These are phyloP conservation scores for Tetheella fluctuosa DNA, from an alignment of 2,888 invertebrate species.

Conservation along the genomic window DNA sequence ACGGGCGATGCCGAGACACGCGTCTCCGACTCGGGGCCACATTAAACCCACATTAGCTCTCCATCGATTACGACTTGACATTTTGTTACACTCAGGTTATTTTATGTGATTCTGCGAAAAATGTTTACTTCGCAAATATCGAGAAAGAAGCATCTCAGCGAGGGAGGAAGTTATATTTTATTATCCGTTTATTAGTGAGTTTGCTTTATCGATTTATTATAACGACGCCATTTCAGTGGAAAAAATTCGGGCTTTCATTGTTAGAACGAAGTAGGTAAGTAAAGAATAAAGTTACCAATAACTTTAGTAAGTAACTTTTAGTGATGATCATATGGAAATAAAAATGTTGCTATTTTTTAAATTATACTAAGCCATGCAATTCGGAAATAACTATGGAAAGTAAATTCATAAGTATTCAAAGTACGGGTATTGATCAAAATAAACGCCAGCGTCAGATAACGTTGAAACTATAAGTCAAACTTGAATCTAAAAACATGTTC, in stretches of 20 bases:
- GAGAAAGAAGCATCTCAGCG: constrained; percentile 5
- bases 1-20: constrained; percentile 69
- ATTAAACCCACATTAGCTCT: constrained; percentile 77
- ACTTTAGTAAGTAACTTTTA: neutral
- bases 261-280: neutral
- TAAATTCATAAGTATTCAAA: too few relatives aligned
- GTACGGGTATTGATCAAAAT: too few relatives aligned
- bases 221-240: constrained; percentile 10
- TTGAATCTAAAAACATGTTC: neutral
- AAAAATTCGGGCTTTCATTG: neutral
- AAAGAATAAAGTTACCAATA: neutral
- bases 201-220: constrained; percentile 11
- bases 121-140: constrained; percentile 25
- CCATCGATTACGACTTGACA: constrained; percentile 69
- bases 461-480: neutral
- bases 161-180: constrained; percentile 12
- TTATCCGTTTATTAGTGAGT: constrained; percentile 10
- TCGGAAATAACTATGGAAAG: too few relatives aligned
- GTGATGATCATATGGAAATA: neutral
- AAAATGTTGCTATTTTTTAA: neutral
- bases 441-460: too few relatives aligned
- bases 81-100: constrained; percentile 50
- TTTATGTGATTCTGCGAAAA: constrained; percentile 40
- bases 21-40: constrained; percentile 59
- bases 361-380: neutral